These are phyloP conservation scores for Oeneis ivallda DNA, from an alignment of 2,888 invertebrate genomes.

Conservation along the genomic window DNA sequence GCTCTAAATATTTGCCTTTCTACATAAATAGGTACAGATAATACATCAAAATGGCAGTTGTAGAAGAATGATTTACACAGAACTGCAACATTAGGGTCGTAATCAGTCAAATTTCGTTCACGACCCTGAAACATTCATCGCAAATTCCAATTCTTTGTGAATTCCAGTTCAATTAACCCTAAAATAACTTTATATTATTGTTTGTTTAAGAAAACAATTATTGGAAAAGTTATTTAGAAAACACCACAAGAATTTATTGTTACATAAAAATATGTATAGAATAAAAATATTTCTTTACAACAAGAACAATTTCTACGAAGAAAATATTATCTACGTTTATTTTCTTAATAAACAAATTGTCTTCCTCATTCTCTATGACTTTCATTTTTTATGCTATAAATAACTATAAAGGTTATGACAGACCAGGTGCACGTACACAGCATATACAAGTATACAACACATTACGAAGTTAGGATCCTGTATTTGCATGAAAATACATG, in stretches of 20 bases:
- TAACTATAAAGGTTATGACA: too few species aligned
- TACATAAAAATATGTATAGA: conserved; percentile 13
- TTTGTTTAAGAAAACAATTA: not conserved
- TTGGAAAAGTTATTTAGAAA: conserved; percentile 1
- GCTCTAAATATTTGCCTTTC: conserved; percentile 48
- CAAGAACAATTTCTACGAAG: conserved; percentile 25
- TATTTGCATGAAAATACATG: too few species aligned
- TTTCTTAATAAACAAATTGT: not conserved
- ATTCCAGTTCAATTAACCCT: not conserved
- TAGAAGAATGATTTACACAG: conserved; percentile 13
- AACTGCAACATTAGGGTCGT: not conserved
- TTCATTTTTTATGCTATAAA: not conserved
- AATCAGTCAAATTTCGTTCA: not conserved
- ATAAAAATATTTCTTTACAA: conserved; percentile 28
- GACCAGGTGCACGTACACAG: too few species aligned
- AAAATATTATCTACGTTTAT: conserved; percentile 23
- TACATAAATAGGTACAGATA: not conserved
- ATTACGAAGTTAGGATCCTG: too few species aligned
- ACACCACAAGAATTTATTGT: conserved; percentile 5
- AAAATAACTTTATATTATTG: not conserved
- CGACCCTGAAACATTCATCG: not conserved
- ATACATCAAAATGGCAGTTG: conserved; percentile 31
- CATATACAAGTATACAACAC: too few species aligned
- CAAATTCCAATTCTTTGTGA: not conserved
- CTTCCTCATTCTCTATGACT: not conserved